Conservation (phyloP, 2,888 invertebrate species). For the Papilio gigon region DNA sequence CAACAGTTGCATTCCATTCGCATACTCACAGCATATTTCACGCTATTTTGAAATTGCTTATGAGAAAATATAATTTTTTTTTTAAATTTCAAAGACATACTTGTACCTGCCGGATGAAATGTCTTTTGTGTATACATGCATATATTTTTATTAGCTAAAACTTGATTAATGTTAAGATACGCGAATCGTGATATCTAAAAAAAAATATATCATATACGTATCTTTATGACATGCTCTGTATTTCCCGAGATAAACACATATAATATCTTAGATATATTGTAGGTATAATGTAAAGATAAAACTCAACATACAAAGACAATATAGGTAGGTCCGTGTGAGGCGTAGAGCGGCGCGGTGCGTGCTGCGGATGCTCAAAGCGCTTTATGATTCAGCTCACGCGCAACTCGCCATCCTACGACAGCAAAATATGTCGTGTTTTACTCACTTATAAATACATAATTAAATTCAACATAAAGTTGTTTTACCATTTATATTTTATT, state of each 20-base stretch:
- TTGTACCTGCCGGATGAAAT: too few relatives aligned
- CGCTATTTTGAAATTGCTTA: constrained; percentile 43
- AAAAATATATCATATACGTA: too few relatives aligned
- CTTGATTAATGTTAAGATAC: too few relatives aligned
- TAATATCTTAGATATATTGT: neutral
- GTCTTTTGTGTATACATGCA: too few relatives aligned
- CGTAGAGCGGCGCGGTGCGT: constrained; percentile 52
- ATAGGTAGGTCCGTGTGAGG: constrained; percentile 53
- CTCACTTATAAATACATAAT: constrained; percentile 9
- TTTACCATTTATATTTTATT: constrained; percentile 8
- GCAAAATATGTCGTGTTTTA: constrained; percentile 32
- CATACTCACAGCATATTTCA: constrained; percentile 14
- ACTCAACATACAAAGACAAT: neutral
- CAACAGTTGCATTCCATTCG: constrained; percentile 13
- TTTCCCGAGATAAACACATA: too few relatives aligned
- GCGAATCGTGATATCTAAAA: too few relatives aligned
- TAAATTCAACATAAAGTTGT: constrained; percentile 11
- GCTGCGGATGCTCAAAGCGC: constrained; percentile 48
- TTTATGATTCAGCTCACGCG: constrained; percentile 55
- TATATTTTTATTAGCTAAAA: too few relatives aligned
- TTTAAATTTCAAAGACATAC: too few relatives aligned
- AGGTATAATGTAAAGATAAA: neutral
- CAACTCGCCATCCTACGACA: constrained; percentile 33
- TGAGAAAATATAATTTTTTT: neutral
- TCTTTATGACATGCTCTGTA: too few relatives aligned